A percentile compares a stretch with the other conserved stretches of the same genome.
Conservation (phyloP, 92 coral and sea anemone genomes). For the Epizoanthus ramosus region DNA sequence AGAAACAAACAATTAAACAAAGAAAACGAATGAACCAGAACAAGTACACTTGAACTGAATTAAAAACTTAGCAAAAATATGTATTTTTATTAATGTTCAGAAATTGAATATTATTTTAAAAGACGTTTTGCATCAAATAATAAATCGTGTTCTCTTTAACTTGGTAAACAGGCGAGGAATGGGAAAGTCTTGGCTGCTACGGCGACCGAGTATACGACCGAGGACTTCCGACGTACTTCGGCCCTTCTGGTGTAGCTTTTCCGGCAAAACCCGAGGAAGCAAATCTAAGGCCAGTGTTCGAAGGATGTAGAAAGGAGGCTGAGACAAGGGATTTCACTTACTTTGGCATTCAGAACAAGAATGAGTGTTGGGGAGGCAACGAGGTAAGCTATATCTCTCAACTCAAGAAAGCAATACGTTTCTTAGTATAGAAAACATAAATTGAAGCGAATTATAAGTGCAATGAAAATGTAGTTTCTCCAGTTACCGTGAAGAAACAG, state of each 20-base stretch:
- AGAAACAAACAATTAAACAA: too few relatives aligned
- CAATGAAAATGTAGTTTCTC: neutral
- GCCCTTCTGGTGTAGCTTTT: neutral
- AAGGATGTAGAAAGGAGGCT: constrained; percentile 30
- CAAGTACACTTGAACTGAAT: too few relatives aligned
- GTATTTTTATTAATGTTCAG: too few relatives aligned
- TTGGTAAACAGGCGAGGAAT: constrained; percentile 16
- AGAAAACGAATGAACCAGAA: too few relatives aligned
- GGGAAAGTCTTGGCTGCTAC: constrained; percentile 28
- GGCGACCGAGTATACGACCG: constrained; percentile 14
- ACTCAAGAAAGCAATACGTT: too few relatives aligned
- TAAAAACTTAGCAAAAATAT: too few relatives aligned
- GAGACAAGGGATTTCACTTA: constrained; percentile 10
- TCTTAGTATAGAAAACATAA: too few relatives aligned
- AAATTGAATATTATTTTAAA: too few relatives aligned
- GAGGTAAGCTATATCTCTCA: neutral
- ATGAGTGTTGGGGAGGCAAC: constrained; percentile 29
- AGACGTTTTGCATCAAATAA: neutral
- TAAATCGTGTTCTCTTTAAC: neutral
- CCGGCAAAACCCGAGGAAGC: constrained; percentile 17
- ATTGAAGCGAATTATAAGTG: neutral
- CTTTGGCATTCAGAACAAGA: constrained; percentile 35
- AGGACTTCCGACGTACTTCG: constrained; percentile 11
- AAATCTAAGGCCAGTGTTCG: constrained; percentile 20
- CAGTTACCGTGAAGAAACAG: neutral